A percentile compares a stretch with the other conserved stretches of the same genome.
These are phyloP conservation scores for Berghia stephanieae DNA, from an alignment of 1,140 invertebrate genomes.

Conservation along the genomic window DNA sequence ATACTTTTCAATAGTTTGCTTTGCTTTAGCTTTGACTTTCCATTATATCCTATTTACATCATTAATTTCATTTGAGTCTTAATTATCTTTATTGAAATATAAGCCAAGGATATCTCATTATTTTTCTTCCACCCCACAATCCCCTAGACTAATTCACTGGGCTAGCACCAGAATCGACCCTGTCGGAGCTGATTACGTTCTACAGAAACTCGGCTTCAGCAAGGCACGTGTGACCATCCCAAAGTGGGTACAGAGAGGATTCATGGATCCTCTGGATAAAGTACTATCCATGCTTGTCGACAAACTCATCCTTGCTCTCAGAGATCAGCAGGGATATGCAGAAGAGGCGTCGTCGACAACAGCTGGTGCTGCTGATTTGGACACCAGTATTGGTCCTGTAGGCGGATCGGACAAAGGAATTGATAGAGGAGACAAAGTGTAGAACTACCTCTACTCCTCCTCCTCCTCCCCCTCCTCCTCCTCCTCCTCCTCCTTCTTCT, in stretches of 20 bases:
- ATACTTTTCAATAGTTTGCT: too few relatives aligned
- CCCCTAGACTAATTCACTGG: conserved; percentile 89
- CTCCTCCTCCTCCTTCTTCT: neutral
- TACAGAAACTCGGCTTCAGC: conserved; percentile 95
- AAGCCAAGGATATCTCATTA: too few relatives aligned
- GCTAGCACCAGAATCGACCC: conserved; percentile 95
- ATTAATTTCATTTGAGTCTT: too few relatives aligned
- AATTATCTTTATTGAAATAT: too few relatives aligned
- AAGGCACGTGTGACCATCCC: conserved; percentile 98
- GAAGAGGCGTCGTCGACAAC: conserved; percentile 9
- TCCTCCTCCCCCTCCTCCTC: neutral
- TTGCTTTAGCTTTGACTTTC: too few relatives aligned
- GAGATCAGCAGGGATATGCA: conserved; percentile 46
- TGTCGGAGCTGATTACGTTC: conserved; percentile 96
- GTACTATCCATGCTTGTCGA: conserved; percentile 62
- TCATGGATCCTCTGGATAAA: conserved; percentile 84
- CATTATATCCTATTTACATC: too few relatives aligned
- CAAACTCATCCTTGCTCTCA: conserved; percentile 55
- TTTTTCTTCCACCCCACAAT: too few relatives aligned
- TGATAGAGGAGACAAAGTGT: neutral
- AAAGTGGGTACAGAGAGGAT: conserved; percentile 97
- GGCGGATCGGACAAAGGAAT: neutral
- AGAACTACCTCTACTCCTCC: neutral
- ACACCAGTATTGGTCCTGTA: too few relatives aligned
- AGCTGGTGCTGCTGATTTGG: neutral